A percentile compares a stretch with the other conserved stretches of the same genome.
These are phyloP conservation scores for Riparia riparia DNA, from an alignment of 2,113 vertebrate species.

Conservation along the genomic window DNA sequence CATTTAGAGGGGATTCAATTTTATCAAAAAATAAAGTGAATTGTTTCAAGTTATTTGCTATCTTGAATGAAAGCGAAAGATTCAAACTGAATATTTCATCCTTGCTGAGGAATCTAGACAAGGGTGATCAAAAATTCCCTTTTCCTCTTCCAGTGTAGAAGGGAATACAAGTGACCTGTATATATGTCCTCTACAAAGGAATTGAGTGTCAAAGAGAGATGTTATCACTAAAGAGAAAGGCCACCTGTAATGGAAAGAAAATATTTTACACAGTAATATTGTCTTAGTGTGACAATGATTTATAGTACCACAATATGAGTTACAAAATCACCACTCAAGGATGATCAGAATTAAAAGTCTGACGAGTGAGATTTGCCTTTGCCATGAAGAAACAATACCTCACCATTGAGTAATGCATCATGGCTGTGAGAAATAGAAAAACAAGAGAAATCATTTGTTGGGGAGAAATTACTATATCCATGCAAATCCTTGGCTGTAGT, in stretches of 20 bases:
- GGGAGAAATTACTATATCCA: background rate
- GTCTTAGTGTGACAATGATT: background rate
- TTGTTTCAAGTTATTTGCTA: background rate
- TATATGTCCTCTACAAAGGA: background rate
- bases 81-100: background rate
- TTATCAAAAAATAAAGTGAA: background rate
- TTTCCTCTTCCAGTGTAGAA: background rate
- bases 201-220: background rate
- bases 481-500: background rate
- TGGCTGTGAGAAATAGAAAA: background rate
- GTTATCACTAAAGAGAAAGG: background rate
- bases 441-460: background rate
- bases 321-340: background rate
- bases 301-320: background rate
- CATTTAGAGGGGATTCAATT: background rate
- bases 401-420: background rate
- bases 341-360: background rate
- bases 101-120: background rate
- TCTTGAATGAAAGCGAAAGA: background rate
- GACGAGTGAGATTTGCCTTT: background rate
- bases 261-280: background rate
- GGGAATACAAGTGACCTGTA: background rate
- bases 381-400: background rate
- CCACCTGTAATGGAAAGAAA: background rate
- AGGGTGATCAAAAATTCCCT: background rate